Evolutionary conservation across 1,140 invertebrate genomes (phyloP).

Genomic region (Drosophila serrata): DNA sequence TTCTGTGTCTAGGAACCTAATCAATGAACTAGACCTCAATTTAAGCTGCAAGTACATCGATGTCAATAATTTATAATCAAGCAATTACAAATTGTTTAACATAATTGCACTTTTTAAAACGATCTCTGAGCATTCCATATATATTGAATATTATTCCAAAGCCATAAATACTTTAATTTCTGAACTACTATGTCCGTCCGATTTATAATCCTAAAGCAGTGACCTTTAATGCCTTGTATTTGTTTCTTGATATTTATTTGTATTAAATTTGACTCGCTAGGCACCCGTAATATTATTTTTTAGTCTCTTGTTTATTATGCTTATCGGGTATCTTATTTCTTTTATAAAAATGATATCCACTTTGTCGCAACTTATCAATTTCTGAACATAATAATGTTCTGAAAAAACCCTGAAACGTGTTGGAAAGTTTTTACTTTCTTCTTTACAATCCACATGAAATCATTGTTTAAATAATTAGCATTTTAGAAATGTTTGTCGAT

Average conservation of each 20-base stretch:
- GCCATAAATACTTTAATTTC: neutral
- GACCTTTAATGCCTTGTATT: neutral
- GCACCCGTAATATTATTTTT: neutral
- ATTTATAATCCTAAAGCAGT: neutral
- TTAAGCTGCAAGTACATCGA: no score
- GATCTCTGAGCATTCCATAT: neutral
- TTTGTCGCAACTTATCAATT: neutral
- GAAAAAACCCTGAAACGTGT: neutral
- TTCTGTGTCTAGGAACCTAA: no score
- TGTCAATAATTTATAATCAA: neutral
- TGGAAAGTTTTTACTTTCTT: slow-evolving; percentile 7
- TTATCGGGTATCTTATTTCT: neutral
- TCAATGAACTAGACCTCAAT: no score
- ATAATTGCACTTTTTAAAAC: neutral
- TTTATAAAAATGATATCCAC: neutral
- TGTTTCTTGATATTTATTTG: neutral
- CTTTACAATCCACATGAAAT: neutral
- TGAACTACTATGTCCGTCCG: neutral
- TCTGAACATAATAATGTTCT: neutral
- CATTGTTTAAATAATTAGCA: slow-evolving; percentile 11
- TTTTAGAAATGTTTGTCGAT: slow-evolving; percentile 13
- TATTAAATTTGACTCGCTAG: neutral
- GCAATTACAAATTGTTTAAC: neutral
- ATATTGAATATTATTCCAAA: neutral
- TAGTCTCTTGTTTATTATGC: neutral